phyloP scores from a whole-genome alignment of 2,888 invertebrate species.

The Caenorhabditis plicata region DNA sequence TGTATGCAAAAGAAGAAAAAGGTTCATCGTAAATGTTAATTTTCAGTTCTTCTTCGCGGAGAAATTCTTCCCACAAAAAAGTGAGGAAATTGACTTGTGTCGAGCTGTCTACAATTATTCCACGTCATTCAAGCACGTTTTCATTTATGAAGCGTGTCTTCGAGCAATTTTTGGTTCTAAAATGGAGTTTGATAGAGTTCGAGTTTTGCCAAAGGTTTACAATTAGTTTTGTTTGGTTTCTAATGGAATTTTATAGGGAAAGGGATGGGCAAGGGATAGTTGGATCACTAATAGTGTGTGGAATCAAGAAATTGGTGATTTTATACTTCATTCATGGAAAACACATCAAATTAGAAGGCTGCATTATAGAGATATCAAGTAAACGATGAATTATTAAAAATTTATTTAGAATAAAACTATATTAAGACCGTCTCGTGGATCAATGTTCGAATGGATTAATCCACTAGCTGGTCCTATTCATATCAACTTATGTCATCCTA shows the following conservation, averaged over 20 bases:
- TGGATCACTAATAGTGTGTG: constrained; percentile 31
- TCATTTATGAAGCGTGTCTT: constrained; percentile 47
- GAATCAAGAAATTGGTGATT: constrained; percentile 23
- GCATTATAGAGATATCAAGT: not conserved
- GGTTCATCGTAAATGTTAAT: not conserved
- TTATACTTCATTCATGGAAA: constrained; percentile 38
- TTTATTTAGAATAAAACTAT: not conserved
- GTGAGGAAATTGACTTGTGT: constrained; percentile 11
- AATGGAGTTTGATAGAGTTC: constrained; percentile 11
- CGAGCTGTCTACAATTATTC: constrained; percentile 28
- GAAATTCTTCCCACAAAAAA: constrained; percentile 8
- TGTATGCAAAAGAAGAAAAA: too few species aligned
- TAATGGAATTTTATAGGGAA: constrained; percentile 13
- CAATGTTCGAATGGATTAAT: constrained; percentile 8
- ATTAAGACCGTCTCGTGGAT: constrained; percentile 2
- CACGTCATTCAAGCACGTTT: constrained; percentile 27
- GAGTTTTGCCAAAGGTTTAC: constrained; percentile 8
- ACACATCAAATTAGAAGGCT: not conserved
- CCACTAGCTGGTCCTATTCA: constrained; percentile 15
- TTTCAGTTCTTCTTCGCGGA: constrained; percentile 19
- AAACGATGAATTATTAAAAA: not conserved
- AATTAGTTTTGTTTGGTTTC: not conserved
- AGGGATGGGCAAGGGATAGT: constrained; percentile 30
- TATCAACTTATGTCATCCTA: constrained; percentile 11
- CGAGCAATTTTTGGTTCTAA: constrained; percentile 35